Evolutionary conservation across 2,888 invertebrate genomes (phyloP).

Genomic region (Pseudolycoriella hygida): DNA sequence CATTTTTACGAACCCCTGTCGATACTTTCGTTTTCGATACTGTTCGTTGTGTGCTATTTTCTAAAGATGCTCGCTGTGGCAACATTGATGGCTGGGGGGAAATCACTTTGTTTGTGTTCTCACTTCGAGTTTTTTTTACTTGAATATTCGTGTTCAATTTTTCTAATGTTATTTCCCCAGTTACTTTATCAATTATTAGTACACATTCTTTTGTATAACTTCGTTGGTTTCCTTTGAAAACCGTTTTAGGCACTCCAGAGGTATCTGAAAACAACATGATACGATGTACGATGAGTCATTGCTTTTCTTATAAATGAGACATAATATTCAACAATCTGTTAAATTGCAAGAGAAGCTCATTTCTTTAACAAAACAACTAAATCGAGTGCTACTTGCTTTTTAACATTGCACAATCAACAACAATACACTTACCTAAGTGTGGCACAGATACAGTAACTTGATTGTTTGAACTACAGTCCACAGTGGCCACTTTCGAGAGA

Average conservation of each 20-base stretch:
- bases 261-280: constrained; percentile 42
- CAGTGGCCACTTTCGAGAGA: constrained; percentile 72
- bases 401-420: too few relatives aligned
- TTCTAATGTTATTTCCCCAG: constrained; percentile 86
- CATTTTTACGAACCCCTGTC: constrained; percentile 33
- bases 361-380: too few relatives aligned
- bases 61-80: constrained; percentile 15
- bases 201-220: constrained; percentile 83
- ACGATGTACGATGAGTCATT: constrained; percentile 3
- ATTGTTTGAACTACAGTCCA: constrained; percentile 78
- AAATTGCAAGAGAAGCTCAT: too few relatives aligned
- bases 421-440: constrained; percentile 48
- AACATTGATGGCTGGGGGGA: constrained; percentile 11
- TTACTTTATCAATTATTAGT: constrained; percentile 78
- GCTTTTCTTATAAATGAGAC: background rate
- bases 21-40: constrained; percentile 41
- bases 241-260: constrained; percentile 76
- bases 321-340: too few relatives aligned
- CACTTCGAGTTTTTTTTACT: constrained; percentile 59
- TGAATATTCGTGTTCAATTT: constrained; percentile 80
- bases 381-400: too few relatives aligned
- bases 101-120: constrained; percentile 11
- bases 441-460: constrained; percentile 88
- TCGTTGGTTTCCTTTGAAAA: constrained; percentile 87
- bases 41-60: constrained; percentile 40